Base-by-base conservation (phyloP, 2,888 invertebrate species). In the Tetheella fluctuosa region DNA sequence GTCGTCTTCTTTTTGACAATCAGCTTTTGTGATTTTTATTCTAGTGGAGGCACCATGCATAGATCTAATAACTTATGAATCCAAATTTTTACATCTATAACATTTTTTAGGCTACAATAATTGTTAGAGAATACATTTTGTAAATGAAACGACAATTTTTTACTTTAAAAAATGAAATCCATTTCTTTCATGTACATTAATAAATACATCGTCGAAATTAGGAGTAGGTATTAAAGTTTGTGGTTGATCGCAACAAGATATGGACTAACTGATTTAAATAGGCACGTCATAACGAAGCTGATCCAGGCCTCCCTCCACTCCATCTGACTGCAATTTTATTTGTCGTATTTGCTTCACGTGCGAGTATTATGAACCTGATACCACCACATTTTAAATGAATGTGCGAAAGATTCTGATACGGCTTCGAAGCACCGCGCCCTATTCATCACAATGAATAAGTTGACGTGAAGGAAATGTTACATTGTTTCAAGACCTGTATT, bases 231-330 rank as follows among this genome's bases (percentile, higher is more conserved):
- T 81, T 81, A 80, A 79, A 80, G 69, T 65, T 75, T 77, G 85
- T 69, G 83, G 84, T 76, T 57, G 64, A 80, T 83, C 80, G 69
- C 81, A 79, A 77, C 73, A 79, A 74, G 70, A 70, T 62, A 68
- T 72, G 75, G 64, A 71, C 76, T n/a, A 80, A 76, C 79, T 8
- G 10, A 30, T 86, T 77, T 83, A 85, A 88, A 86, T 82, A 82
- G 70, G 76, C 71, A 76, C 70, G 72, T 77, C 76, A 73, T 67
- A 73, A 64, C 70, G 59, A 64, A 66, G 69, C 71, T 74, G 77
- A 71, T 71, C 30, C 8, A 7, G 30, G n/a, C n/a, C n/a, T n/a
- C n/a, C 28, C 28, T 28, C 28, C 28, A 7, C 7, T 28, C 28
- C 1, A 77, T 73, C 77, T 66, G 69, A 82, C 80, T 81, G 76